A percentile compares a stretch with the other conserved stretches of the same genome.
Evolutionary conservation across 2,797 vertebrate species (phyloP).

Genomic region (Philypnodon macrostomus): DNA sequence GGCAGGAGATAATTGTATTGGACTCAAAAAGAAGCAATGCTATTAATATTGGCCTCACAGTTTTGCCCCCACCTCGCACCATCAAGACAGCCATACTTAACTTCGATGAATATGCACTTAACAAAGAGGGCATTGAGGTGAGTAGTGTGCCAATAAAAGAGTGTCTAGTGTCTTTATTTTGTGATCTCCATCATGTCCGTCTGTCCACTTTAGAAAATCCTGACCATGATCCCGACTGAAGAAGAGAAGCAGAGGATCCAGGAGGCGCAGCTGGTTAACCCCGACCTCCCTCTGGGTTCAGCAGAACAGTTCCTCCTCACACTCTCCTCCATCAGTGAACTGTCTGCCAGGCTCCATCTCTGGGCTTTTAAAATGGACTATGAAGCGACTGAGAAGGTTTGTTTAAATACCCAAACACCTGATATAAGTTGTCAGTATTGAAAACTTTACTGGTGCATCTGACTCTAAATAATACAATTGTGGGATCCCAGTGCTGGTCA

Average conservation of each 20-base stretch:
- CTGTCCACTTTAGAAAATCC: constrained; percentile 84
- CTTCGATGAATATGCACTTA: constrained; percentile 97
- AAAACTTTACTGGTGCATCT: no score
- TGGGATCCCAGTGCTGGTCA: no score
- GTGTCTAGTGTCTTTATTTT: no score
- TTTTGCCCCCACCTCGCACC: constrained; percentile 93
- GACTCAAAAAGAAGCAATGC: constrained; percentile 97
- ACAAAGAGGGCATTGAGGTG: constrained; percentile 99
- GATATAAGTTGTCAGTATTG: not conserved
- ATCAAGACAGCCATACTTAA: constrained; percentile 98
- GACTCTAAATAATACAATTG: no score
- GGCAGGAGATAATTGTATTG: constrained; percentile 94
- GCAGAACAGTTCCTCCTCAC: constrained; percentile 96
- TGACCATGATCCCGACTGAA: constrained; percentile 95
- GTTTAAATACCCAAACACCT: constrained; percentile 19
- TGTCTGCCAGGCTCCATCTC: constrained; percentile 93
- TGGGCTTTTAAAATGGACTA: constrained; percentile 99
- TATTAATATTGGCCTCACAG: constrained; percentile 96
- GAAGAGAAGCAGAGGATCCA: constrained; percentile 98
- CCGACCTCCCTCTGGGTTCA: constrained; percentile 88
- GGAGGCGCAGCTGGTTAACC: constrained; percentile 92
- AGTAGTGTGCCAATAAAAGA: no score
- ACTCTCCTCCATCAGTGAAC: constrained; percentile 93
- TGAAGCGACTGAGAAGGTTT: constrained; percentile 92
- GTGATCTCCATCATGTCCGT: constrained; percentile 33